phyloP scores from a whole-genome alignment of 2,113 vertebrate species.

The Beaufortia kweichowensis region DNA sequence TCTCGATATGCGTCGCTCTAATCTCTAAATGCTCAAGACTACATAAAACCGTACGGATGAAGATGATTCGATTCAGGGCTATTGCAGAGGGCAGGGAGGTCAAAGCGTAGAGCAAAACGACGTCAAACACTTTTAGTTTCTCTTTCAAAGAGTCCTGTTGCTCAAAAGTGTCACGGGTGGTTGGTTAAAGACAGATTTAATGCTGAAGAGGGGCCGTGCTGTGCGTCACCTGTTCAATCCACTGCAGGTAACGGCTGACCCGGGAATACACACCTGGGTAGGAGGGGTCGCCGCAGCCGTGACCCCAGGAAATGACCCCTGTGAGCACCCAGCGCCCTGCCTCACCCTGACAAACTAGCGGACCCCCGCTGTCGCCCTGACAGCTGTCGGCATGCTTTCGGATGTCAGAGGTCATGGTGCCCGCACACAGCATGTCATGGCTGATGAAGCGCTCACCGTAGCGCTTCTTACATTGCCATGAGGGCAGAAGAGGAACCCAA shows the following conservation, averaged over 20 bases:
- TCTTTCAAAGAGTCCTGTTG: slow-evolving; percentile 27
- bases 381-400: slow-evolving; percentile 78
- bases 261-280: slow-evolving; percentile 86
- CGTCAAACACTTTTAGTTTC: slow-evolving; percentile 26
- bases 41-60: slow-evolving; percentile 31
- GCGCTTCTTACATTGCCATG: slow-evolving; percentile 80
- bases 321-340: slow-evolving; percentile 81
- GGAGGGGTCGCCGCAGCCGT: slow-evolving; percentile 81
- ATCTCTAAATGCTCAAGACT: slow-evolving; percentile 48
- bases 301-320: slow-evolving; percentile 85
- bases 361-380: slow-evolving; percentile 86
- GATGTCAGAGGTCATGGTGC: slow-evolving; percentile 80
- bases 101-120: slow-evolving; percentile 21
- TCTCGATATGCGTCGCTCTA: slow-evolving; percentile 19
- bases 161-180: background rate
- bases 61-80: slow-evolving; percentile 34
- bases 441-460: slow-evolving; percentile 83
- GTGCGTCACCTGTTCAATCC: slow-evolving; percentile 79
- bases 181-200: slow-evolving; percentile 32
- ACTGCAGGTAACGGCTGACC: slow-evolving; percentile 82
- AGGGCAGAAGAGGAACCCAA: slow-evolving; percentile 83
- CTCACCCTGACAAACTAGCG: slow-evolving; percentile 81
- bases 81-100: slow-evolving; percentile 8
- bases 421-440: slow-evolving; percentile 85
- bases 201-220: slow-evolving; percentile 53